phyloP scores from a whole-genome alignment of 2,797 vertebrate genomes.

The Sebastes hopkinsi region DNA sequence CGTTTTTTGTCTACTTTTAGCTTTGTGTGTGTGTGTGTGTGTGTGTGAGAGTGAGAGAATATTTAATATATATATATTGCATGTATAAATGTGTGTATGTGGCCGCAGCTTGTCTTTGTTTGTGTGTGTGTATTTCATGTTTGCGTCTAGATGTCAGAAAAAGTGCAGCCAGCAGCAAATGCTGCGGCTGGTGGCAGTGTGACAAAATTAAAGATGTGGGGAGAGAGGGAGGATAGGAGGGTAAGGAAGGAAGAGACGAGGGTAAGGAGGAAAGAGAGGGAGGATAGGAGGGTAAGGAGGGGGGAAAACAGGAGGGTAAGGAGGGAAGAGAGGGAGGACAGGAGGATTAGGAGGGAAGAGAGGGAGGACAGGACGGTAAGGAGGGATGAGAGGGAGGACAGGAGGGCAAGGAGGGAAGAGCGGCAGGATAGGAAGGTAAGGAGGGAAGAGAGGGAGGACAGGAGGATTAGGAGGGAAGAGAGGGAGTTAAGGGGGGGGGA shows the following conservation, averaged over 20 bases:
- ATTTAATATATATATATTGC: no score
- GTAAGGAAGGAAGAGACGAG: background rate
- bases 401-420: background rate
- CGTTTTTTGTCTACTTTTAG: background rate
- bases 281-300: background rate
- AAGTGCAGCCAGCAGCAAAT: slow-evolving; percentile 55
- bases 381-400: background rate
- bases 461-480: no score
- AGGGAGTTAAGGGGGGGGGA: background rate
- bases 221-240: background rate
- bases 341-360: background rate
- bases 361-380: background rate
- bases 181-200: slow-evolving; percentile 36
- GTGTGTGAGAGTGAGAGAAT: background rate
- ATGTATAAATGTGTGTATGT: slow-evolving; percentile 1
- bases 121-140: slow-evolving; percentile 33
- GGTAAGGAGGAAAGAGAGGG: no score
- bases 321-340: background rate
- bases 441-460: background rate
- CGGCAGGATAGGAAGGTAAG: background rate
- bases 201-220: slow-evolving; percentile 51
- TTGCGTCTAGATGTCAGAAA: slow-evolving; percentile 44
- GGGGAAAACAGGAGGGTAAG: background rate
- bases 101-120: slow-evolving; percentile 8
- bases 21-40: background rate